Conservation (phyloP, 2,113 vertebrate species). For the Circaetus cinerascens region DNA sequence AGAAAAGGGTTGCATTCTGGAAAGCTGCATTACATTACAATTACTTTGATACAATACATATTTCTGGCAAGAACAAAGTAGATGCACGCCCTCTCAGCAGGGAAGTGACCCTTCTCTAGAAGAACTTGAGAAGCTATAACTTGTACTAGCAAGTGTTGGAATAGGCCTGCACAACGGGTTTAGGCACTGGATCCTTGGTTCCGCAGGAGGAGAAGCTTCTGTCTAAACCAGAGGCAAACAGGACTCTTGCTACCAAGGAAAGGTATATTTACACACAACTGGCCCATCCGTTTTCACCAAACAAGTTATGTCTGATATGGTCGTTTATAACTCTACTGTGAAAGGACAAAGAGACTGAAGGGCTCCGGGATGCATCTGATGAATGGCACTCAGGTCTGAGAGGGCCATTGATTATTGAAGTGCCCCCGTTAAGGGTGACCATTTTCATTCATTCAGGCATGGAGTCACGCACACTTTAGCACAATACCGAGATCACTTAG, state of each 20-base stretch:
- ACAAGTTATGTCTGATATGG: neutral
- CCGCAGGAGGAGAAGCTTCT: neutral
- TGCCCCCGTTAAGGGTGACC: neutral
- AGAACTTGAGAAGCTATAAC: neutral
- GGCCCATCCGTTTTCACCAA: neutral
- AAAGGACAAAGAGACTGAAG: neutral
- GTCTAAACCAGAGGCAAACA: neutral
- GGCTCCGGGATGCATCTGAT: neutral
- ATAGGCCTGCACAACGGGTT: neutral
- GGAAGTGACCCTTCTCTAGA: neutral
- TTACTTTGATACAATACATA: neutral
- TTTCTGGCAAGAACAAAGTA: neutral
- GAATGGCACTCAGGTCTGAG: neutral
- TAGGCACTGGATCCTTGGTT: neutral
- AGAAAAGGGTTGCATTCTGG: neutral
- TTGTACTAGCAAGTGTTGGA: neutral
- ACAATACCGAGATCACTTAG: neutral
- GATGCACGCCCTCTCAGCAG: neutral
- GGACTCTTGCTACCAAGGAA: neutral
- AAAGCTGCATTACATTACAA: accelerated
- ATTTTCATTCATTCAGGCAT: neutral
- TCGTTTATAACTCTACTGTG: neutral
- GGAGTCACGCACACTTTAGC: neutral
- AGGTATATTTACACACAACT: neutral
- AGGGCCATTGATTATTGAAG: neutral